Evolutionary conservation across 2,113 vertebrate species (phyloP).

Genomic region (Erpornis zantholeuca): DNA sequence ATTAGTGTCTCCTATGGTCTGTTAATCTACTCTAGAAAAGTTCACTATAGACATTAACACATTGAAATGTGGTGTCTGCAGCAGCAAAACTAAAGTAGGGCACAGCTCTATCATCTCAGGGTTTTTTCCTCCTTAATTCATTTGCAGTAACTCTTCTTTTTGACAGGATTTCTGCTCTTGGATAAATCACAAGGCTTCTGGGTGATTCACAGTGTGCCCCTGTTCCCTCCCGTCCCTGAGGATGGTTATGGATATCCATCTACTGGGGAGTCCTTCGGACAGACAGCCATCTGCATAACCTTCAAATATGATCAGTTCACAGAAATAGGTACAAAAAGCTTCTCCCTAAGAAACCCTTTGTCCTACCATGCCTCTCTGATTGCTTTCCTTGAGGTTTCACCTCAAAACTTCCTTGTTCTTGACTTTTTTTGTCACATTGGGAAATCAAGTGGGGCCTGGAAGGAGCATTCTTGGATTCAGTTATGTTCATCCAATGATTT

Average conservation of each 20-base stretch:
- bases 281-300: constrained; percentile 84
- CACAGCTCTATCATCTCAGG: background rate
- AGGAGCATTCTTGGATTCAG: background rate
- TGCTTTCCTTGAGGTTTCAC: background rate
- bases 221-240: constrained; percentile 85
- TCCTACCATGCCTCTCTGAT: background rate
- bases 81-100: background rate
- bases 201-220: constrained; percentile 87
- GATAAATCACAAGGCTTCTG: constrained; percentile 88
- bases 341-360: background rate
- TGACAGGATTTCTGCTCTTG: constrained; percentile 83
- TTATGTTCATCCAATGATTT: background rate
- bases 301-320: constrained; percentile 81
- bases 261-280: constrained; percentile 79
- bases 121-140: background rate
- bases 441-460: background rate
- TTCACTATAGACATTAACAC: background rate
- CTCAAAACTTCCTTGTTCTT: background rate
- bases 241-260: constrained; percentile 83
- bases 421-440: background rate
- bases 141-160: background rate
- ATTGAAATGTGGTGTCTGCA: background rate
- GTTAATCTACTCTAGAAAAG: background rate
- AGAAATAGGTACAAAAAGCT: constrained; percentile 76
- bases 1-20: background rate